Base-by-base conservation (phyloP, 2,888 invertebrate genomes). In the Esperia sulphurella region DNA sequence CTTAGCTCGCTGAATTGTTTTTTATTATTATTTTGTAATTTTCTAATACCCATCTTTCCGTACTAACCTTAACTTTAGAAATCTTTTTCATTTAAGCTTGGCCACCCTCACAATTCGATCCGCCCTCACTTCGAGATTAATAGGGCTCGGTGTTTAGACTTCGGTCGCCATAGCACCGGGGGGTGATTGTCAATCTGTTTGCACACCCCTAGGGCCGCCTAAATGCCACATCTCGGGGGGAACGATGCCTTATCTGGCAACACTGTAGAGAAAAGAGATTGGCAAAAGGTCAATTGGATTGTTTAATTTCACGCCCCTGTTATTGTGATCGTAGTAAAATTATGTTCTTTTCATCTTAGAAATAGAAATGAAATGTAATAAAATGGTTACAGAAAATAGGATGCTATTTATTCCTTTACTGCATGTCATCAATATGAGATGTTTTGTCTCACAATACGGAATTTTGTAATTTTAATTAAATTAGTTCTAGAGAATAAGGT, bases 151-250 rank as follows among this genome's bases (percentile, higher is more conserved):
- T 88, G 88, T 88, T 86, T 87, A 81, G 83, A 70, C 75, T 65
- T 58, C 68, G 71, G 86, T 88, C 73, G 75, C 72, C 81, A 86
- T 86, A 72, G 81, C 77, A 73, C 63, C 75, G 65, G 57, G 75
- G 77, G 77, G 70, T 74, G 68, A 75, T 68, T 75, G 79, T 66
- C 83, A 82, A 82, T 79, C 79, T 79, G 73, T 54, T 57, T 55
- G 55, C 58, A 60, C 66, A 58, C 62, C 65, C 63, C 58, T 60
- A 61, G 71, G 71, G 68, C 66, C 67, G 14, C 40, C 14, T 29
- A 83, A 87, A 87, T 86, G 73, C 79, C 85, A 85, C 85, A 85
- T 87, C 87, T 86, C 87, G 53, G 57, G 87, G 86, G 87, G 73
- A 60, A 74, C 63, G 58, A 79, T 78, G 65, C 59, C 55, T 75